Percentiles rank a stretch among this genome's conserved stretches.
phyloP scores from a whole-genome alignment of 2,113 vertebrate species.

The Pelusios castaneus region DNA sequence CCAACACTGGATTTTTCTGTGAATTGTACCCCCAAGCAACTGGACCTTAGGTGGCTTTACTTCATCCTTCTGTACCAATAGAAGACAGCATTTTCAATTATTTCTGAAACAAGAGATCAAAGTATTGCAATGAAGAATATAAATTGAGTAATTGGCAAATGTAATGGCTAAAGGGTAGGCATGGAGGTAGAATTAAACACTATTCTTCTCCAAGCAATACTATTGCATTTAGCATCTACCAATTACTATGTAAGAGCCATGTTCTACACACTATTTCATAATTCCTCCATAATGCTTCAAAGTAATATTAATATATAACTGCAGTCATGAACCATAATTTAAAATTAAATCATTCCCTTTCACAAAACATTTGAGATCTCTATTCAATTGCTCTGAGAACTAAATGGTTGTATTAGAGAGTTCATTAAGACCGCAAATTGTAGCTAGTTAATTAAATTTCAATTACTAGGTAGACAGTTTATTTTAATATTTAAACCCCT shows the following conservation, averaged over 20 bases:
- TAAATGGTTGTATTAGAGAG: slow-evolving; percentile 12
- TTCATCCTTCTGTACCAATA: neutral
- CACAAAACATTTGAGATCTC: neutral
- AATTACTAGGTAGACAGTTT: neutral
- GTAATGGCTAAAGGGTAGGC: neutral
- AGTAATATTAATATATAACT: neutral
- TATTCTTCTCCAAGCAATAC: neutral
- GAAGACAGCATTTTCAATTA: neutral
- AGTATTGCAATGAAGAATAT: neutral
- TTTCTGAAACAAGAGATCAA: neutral
- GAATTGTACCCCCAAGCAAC: neutral
- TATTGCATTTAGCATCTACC: neutral
- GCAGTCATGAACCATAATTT: neutral
- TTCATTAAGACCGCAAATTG: slow-evolving; percentile 5
- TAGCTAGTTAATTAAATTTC: neutral
- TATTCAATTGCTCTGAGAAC: slow-evolving; percentile 8
- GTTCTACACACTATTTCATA: neutral
- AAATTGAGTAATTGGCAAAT: neutral
- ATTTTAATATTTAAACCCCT: neutral
- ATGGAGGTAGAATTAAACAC: neutral
- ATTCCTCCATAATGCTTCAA: neutral
- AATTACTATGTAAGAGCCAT: fast-evolving
- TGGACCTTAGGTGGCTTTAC: neutral
- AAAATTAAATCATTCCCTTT: neutral
- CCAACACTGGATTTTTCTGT: neutral